Conservation (phyloP, 2,113 vertebrate genomes). For the Spheniscus mendiculus region DNA sequence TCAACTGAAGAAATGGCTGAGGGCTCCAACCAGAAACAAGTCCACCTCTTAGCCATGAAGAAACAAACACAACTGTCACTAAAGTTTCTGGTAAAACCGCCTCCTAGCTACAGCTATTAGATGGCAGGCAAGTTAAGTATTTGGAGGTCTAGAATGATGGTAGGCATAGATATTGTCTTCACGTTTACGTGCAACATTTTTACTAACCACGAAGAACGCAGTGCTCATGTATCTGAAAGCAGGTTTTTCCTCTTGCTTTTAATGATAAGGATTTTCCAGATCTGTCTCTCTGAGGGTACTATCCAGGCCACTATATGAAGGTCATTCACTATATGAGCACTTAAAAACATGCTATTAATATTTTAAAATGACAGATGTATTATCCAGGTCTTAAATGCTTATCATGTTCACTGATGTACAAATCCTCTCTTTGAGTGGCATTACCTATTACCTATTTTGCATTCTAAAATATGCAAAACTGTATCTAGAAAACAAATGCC, state of each 20-base stretch:
- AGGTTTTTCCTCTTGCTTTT: neutral
- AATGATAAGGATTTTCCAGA: neutral
- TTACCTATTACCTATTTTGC: neutral
- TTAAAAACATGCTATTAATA: neutral
- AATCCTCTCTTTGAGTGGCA: constrained; percentile 13
- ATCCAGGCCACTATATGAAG: neutral
- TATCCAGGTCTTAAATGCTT: constrained; percentile 6
- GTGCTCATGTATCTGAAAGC: neutral
- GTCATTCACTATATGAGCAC: neutral
- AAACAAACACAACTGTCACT: neutral
- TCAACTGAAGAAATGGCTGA: neutral
- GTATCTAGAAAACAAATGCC: neutral
- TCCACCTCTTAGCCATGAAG: neutral
- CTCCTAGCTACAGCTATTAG: neutral
- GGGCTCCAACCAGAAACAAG: neutral
- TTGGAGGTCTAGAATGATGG: neutral
- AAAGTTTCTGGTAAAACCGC: neutral
- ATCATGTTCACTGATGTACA: neutral
- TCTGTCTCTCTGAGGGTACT: neutral
- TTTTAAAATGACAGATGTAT: neutral
- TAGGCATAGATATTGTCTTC: neutral
- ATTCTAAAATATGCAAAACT: constrained; percentile 8
- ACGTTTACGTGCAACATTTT: neutral
- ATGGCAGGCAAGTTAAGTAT: neutral
- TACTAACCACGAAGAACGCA: neutral